Conservation (phyloP, 1,140 invertebrate genomes). For the Homalodisca vitripennis region DNA sequence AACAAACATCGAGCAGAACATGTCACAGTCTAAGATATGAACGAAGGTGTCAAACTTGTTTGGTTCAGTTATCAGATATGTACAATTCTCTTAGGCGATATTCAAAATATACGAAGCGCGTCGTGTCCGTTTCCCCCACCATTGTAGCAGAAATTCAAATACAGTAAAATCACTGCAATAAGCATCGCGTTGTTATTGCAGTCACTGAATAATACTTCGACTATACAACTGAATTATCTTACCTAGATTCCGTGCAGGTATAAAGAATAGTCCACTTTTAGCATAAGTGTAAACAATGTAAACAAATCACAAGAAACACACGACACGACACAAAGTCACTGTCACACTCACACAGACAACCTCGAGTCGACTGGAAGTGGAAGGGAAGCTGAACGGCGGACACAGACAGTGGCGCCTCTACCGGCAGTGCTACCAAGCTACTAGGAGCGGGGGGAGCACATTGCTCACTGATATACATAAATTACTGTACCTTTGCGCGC, state of each 20-base stretch:
- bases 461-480: slow-evolving; percentile 22
- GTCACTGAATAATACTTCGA: no score
- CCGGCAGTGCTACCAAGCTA: slow-evolving; percentile 9
- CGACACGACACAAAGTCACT: background rate
- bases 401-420: slow-evolving; percentile 17
- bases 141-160: no score
- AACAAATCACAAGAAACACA: slow-evolving; percentile 1
- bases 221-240: no score
- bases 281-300: background rate
- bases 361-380: background rate
- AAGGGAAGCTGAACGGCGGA: background rate
- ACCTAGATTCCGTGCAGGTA: background rate
- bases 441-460: slow-evolving; percentile 14
- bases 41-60: no score
- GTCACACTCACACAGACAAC: background rate
- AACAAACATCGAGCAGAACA: no score
- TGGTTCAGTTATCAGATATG: no score
- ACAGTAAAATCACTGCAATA: no score
- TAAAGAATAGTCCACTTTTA: background rate
- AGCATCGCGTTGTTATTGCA: no score
- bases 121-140: no score
- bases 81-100: no score
- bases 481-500: background rate
- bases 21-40: no score
- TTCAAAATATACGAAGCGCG: no score